Evolutionary conservation across 2,113 vertebrate genomes (phyloP), one percentile per base, ranked within the genome.

Genomic region (Plectropomus leopardus): DNA sequence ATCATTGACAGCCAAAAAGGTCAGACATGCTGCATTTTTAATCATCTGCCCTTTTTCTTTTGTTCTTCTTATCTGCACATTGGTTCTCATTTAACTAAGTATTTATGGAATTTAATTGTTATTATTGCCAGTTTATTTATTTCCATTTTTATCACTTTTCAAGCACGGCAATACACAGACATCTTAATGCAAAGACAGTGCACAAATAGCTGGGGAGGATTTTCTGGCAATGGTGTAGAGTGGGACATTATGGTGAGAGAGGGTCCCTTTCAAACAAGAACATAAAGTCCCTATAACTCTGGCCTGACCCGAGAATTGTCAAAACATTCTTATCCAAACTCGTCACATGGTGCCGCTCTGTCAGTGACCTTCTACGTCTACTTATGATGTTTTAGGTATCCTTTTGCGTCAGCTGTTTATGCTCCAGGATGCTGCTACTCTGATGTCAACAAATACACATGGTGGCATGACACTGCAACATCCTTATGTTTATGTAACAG

Each of bases 1-100:
- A 89, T 97, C 86, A 96, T 98, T 2, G 97, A 97, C 91, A 94
- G 88, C 70, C 95, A 96, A 76, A 97, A 96, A 96, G 96, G 97
- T 98, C 69, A 89, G 87, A 68, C 6, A 47, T 68, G 8, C 24
- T 54, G 21, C 7, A 36, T 53, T 53, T 57, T 51, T 57, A 1
- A 40, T 21, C 32, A 30, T 21, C 26, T 50, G n/a, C 40, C 4
- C 4, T n/a, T 30, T 11, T 48, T 2, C 72, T 11, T 23, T 26
- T 30, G 59, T 11, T 36, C n/a, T 36, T 28, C 2, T 7, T 8
- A 9, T 23, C 13, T 16, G 14, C 44, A 51, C 7, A 34, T 8
- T 16, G n/a, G 26, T 15, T 51, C 16, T 45, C 1, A 58, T 76
- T 44, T 15, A 17, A 8, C 6, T 23, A 19, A 13, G 5, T 54